Conservation (phyloP, 2,797 vertebrate species). For the Rhinichthys osculus region DNA sequence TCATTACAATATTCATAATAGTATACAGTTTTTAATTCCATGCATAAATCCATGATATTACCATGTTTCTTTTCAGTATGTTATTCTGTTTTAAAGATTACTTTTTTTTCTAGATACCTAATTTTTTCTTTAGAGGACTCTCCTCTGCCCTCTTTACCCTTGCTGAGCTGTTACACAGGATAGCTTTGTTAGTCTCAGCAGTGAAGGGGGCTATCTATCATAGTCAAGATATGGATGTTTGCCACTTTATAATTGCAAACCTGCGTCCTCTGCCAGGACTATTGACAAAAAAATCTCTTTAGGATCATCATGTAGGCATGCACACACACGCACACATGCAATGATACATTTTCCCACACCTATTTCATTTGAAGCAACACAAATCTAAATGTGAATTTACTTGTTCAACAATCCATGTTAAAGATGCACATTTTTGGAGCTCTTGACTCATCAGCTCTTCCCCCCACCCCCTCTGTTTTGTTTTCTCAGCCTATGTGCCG, state of each 20-base stretch:
- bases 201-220: conserved; percentile 77
- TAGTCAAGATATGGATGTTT: conserved; percentile 81
- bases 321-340: conserved; percentile 47
- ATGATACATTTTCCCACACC: conserved; percentile 3
- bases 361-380: conserved; percentile 10
- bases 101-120: conserved; percentile 60
- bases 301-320: conserved; percentile 69
- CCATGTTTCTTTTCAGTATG: not conserved
- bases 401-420: conserved; percentile 49
- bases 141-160: conserved; percentile 68
- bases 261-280: conserved; percentile 73
- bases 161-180: conserved; percentile 73
- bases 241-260: conserved; percentile 79
- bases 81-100: conserved; percentile 26
- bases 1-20: not conserved
- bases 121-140: conserved; percentile 62
- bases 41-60: not conserved
- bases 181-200: conserved; percentile 75
- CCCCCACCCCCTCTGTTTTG: conserved; percentile 58
- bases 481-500: conserved; percentile 92
- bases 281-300: conserved; percentile 74
- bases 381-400: conserved; percentile 16
- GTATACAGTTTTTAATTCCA: not conserved
- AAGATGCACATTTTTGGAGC: conserved; percentile 47
- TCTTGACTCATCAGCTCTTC: conserved; percentile 56